Evolutionary conservation across 2,113 vertebrate species (phyloP), one percentile per base, ranked within the genome.

Genomic region (Ophiodon elongatus): DNA sequence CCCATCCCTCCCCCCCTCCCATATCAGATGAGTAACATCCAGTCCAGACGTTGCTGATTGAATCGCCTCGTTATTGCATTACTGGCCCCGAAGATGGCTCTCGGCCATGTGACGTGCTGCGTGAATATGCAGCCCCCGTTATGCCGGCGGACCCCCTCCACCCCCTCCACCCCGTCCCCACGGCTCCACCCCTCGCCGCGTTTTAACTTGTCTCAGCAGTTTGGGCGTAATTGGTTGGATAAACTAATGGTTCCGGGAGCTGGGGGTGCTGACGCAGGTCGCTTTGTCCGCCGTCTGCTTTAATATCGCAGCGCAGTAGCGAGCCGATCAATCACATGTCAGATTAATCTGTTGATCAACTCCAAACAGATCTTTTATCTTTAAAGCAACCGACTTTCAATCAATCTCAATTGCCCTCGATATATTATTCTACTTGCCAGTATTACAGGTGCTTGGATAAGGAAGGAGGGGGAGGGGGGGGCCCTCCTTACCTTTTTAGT

Each of bases 31-130:
- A 84, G 76, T 74, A n/a, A 54, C 74, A 59, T 81, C 73, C 35
- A 52, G 85, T 82, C 79, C 71, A 77, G 76, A 85, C 79, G 47
- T 64, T 43, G 76, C 85, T 89, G 91, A 90, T 90, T 91, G 76
- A 90, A 90, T 92, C 89, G 89, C 62, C 80, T 89, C 88, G 87
- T 88, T 89, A 91, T 83, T 88, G 79, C 72, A 71, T 87, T 85
- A 88, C 89, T 82, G 70, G 85, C 74, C 67, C 54, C 74, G 69
- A 88, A 91, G 80, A 79, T 80, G 86, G 83, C 89, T 89, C 85
- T 56, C 56, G 82, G 84, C 86, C 83, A 33, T 78, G 78, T 81
- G 56, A 59, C 88, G 63, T 65, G 79, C 73, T 73, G 43, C 59
- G 70, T 82, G 83, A 85, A 88, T 89, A 73, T 83, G 74, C 59